phyloP scores from a whole-genome alignment of 2,888 invertebrate species.

The Eristalis intricaria region DNA sequence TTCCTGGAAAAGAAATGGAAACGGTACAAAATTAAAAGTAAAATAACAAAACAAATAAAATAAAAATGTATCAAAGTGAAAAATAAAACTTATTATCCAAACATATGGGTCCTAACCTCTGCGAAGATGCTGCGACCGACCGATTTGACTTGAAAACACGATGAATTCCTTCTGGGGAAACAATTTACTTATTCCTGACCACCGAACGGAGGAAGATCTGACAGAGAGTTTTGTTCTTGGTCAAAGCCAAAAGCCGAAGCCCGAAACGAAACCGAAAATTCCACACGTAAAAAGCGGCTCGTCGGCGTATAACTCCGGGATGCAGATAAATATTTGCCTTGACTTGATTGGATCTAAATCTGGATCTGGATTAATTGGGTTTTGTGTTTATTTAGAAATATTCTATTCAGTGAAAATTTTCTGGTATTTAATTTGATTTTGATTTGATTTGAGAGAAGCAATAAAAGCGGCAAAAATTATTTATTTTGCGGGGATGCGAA shows the following conservation, averaged over 20 bases:
- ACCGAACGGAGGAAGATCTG: slow-evolving; percentile 6
- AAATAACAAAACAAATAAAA: not conserved
- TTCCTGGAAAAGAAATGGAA: not conserved
- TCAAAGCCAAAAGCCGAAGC: slow-evolving; percentile 12
- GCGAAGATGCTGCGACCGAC: not conserved
- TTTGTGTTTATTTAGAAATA: slow-evolving; percentile 31
- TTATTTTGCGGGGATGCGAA: slow-evolving; percentile 75
- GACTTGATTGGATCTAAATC: slow-evolving; percentile 9
- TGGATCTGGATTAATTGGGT: slow-evolving; percentile 27
- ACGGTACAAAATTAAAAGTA: slow-evolving; percentile 4
- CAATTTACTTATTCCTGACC: not conserved
- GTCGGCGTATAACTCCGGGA: slow-evolving; percentile 37
- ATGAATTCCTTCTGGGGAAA: not conserved
- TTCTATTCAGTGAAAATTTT: not conserved
- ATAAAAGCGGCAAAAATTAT: slow-evolving; percentile 76
- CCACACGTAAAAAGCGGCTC: slow-evolving; percentile 53
- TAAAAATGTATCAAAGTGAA: not conserved
- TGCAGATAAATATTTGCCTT: slow-evolving; percentile 22
- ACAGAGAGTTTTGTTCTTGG: slow-evolving; percentile 29
- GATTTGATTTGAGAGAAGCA: slow-evolving; percentile 72
- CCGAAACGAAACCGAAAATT: slow-evolving; percentile 42
- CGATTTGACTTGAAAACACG: not conserved
- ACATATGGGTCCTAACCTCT: slow-evolving; percentile 31
- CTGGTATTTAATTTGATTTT: slow-evolving; percentile 34
- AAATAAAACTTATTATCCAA: slow-evolving; percentile 29